These are phyloP conservation scores for Littorina saxatilis DNA, from an alignment of 1,140 invertebrate species.

Conservation along the genomic window DNA sequence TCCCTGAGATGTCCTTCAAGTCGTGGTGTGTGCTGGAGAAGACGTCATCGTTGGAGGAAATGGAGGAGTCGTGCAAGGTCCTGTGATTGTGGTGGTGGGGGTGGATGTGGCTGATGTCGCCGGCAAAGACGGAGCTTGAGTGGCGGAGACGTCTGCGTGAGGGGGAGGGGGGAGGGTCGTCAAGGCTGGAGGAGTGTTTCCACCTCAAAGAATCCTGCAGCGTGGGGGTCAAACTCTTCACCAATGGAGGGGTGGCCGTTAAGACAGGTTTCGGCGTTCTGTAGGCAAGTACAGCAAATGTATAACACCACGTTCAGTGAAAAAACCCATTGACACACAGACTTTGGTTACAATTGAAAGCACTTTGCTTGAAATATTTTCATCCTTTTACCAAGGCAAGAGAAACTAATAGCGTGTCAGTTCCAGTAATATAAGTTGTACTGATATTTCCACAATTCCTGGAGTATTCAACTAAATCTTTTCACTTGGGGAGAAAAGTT, in stretches of 20 bases:
- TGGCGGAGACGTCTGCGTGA: not conserved
- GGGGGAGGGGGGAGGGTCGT: not conserved
- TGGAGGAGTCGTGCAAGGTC: conserved; percentile 21
- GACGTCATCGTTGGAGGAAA: conserved; percentile 31
- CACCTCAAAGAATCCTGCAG: conserved; percentile 62
- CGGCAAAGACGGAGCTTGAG: conserved; percentile 1
- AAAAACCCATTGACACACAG: too few relatives aligned
- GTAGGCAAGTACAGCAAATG: too few relatives aligned
- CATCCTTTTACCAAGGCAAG: too few relatives aligned
- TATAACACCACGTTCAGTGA: too few relatives aligned
- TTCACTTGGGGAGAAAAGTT: too few relatives aligned
- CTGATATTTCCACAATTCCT: too few relatives aligned
- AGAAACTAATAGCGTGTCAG: too few relatives aligned
- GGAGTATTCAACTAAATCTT: too few relatives aligned
- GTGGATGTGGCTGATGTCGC: conserved; percentile 22
- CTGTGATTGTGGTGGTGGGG: not conserved
- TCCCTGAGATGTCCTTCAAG: conserved; percentile 18
- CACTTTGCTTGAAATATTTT: too few relatives aligned
- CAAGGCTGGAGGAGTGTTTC: conserved; percentile 46
- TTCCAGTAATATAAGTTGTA: too few relatives aligned
- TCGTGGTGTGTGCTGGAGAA: conserved; percentile 24
- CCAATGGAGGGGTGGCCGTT: conserved; percentile 53
- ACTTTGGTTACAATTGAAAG: too few relatives aligned
- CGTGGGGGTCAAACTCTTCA: conserved; percentile 68
- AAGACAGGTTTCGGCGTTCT: not conserved